Evolutionary conservation across 2,797 vertebrate species (phyloP).

Genomic region (Rhadinocentrus ornatus): DNA sequence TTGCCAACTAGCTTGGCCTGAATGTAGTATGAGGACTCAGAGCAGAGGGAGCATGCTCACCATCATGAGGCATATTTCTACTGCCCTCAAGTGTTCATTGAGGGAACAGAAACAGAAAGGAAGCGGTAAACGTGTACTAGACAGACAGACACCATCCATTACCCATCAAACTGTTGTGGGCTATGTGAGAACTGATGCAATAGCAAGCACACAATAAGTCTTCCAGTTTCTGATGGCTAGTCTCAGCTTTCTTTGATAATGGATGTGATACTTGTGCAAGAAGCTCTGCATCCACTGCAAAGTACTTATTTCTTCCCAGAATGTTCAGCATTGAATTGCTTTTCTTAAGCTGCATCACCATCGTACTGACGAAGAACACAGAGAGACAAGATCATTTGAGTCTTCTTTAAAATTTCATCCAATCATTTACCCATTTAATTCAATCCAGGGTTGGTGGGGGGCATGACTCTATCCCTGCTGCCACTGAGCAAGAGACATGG

Average conservation of each 20-base stretch:
- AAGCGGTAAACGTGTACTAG: not conserved
- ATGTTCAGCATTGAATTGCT: constrained; percentile 38
- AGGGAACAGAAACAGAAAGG: constrained; percentile 17
- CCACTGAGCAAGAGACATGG: too few relatives aligned
- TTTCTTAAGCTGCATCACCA: constrained; percentile 29
- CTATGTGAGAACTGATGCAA: constrained; percentile 38
- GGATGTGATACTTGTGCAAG: constrained; percentile 44
- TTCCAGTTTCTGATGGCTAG: constrained; percentile 33
- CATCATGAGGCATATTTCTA: constrained; percentile 52
- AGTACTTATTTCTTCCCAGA: constrained; percentile 44
- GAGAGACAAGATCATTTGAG: constrained; percentile 26
- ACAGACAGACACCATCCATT: constrained; percentile 24
- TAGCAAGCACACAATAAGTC: constrained; percentile 35
- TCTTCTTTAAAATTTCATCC: too few relatives aligned
- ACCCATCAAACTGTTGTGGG: constrained; percentile 7
- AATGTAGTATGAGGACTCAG: constrained; percentile 48
- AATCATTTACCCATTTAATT: too few relatives aligned
- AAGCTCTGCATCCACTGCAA: constrained; percentile 43
- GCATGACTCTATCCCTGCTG: too few relatives aligned
- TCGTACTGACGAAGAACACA: constrained; percentile 10
- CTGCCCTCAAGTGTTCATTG: constrained; percentile 70
- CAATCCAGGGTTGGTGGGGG: too few relatives aligned
- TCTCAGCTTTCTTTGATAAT: constrained; percentile 25
- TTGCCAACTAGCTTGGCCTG: constrained; percentile 54
- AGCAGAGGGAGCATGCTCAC: not conserved